Percentiles rank a stretch among this genome's conserved stretches.
phyloP scores from a whole-genome alignment of 92 coral and sea anemone species.

The Micromussa lordhowensis region DNA sequence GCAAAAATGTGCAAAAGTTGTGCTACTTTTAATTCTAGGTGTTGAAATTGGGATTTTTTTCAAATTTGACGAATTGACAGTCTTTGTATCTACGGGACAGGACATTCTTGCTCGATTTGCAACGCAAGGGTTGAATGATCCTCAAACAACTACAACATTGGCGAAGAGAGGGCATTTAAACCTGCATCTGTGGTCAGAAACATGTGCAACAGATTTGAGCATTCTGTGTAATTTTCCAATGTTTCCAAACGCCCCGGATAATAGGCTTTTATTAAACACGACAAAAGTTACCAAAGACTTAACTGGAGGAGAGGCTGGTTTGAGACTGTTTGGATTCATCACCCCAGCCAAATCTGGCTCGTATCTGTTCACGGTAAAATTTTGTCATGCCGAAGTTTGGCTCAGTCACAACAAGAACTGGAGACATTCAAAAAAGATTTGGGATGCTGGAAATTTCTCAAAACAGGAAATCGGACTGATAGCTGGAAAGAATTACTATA shows the following conservation, averaged over 20 bases:
- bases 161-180: constrained; percentile 9
- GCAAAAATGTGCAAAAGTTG: not conserved
- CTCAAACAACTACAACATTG: not conserved
- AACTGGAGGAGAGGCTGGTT: not conserved
- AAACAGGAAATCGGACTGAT: constrained; percentile 9
- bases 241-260: constrained; percentile 72
- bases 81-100: not conserved
- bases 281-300: not conserved
- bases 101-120: not conserved
- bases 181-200: constrained; percentile 50
- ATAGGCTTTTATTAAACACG: not conserved
- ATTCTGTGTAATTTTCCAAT: constrained; percentile 60
- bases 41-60: not conserved
- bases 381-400: constrained; percentile 47
- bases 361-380: constrained; percentile 41
- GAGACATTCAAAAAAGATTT: constrained; percentile 14
- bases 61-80: not conserved
- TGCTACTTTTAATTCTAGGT: not conserved
- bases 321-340: constrained; percentile 53
- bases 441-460: constrained; percentile 14
- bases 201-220: constrained; percentile 22
- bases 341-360: constrained; percentile 51
- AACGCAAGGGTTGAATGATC: no score
- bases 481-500: constrained; percentile 34
- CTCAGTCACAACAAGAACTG: constrained; percentile 24